These are phyloP conservation scores for Novumbra hubbsi DNA, from an alignment of 2,797 vertebrate genomes.

Conservation along the genomic window DNA sequence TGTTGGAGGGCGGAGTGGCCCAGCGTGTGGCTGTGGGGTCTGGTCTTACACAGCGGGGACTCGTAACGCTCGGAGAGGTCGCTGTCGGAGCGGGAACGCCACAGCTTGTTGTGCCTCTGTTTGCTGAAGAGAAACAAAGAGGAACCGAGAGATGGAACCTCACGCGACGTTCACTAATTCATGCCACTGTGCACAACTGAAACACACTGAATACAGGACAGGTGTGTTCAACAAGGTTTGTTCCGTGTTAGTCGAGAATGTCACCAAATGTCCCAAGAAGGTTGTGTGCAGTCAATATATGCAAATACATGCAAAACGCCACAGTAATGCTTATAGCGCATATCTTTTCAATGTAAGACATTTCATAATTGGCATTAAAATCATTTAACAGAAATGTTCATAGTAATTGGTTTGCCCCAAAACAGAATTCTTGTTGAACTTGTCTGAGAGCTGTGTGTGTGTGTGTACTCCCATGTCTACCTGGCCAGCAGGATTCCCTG, in stretches of 20 bases:
- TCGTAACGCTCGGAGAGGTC: slow-evolving; percentile 88
- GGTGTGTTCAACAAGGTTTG: neutral
- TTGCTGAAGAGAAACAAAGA: slow-evolving; percentile 76
- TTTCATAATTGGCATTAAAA: too few relatives aligned
- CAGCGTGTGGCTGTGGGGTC: slow-evolving; percentile 49
- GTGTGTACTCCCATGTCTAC: slow-evolving; percentile 58
- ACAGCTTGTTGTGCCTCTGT: slow-evolving; percentile 95
- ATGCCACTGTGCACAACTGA: neutral
- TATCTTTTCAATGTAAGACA: too few relatives aligned
- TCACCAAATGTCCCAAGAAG: neutral
- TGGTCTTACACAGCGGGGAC: slow-evolving; percentile 61
- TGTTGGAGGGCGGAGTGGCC: slow-evolving; percentile 65
- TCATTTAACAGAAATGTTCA: too few relatives aligned
- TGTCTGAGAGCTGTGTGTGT: neutral
- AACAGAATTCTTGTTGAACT: too few relatives aligned
- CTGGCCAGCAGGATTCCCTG: slow-evolving; percentile 96
- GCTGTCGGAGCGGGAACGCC: slow-evolving; percentile 94
- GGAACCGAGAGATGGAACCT: slow-evolving; percentile 6
- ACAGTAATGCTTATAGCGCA: too few relatives aligned
- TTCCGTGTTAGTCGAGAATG: neutral
- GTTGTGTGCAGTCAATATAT: too few relatives aligned
- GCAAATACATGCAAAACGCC: too few relatives aligned
- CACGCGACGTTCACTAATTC: neutral
- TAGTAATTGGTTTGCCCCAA: neutral
- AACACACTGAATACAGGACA: neutral